phyloP scores from a whole-genome alignment of 92 coral and sea anemone species.

The Bergia sp. region DNA sequence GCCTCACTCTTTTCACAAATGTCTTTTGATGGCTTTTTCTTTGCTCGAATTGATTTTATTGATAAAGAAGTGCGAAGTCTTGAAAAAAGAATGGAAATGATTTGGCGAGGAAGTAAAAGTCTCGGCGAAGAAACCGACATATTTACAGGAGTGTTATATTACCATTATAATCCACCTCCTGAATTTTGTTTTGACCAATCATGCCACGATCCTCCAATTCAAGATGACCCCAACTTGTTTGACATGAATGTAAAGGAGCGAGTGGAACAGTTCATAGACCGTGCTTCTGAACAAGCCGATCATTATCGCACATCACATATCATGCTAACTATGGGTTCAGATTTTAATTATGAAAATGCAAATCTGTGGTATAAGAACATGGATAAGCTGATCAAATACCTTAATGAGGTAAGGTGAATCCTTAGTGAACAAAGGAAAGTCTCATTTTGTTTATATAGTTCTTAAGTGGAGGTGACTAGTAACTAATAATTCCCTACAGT shows the following conservation, averaged over 20 bases:
- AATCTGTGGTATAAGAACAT: constrained; percentile 87
- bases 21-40: no score
- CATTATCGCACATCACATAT: constrained; percentile 85
- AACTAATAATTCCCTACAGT: no score
- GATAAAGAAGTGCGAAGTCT: constrained; percentile 48
- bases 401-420: constrained; percentile 67
- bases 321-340: constrained; percentile 93
- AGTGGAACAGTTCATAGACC: constrained; percentile 10
- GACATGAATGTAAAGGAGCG: constrained; percentile 79
- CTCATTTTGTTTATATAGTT: no score
- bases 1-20: constrained; percentile 67
- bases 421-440: no score
- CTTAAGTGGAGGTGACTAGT: no score
- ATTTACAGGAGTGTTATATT: constrained; percentile 89
- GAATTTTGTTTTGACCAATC: constrained; percentile 93
- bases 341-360: constrained; percentile 91
- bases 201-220: constrained; percentile 79
- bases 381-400: constrained; percentile 83
- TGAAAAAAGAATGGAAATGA: constrained; percentile 68
- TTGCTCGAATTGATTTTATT: background rate
- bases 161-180: constrained; percentile 82
- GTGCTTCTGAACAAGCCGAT: constrained; percentile 67
- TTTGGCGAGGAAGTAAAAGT: constrained; percentile 76
- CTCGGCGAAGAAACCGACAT: constrained; percentile 79
- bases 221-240: constrained; percentile 73